Evolutionary conservation across 1,140 invertebrate species (phyloP).

Genomic region (Zaprionus africanus): DNA sequence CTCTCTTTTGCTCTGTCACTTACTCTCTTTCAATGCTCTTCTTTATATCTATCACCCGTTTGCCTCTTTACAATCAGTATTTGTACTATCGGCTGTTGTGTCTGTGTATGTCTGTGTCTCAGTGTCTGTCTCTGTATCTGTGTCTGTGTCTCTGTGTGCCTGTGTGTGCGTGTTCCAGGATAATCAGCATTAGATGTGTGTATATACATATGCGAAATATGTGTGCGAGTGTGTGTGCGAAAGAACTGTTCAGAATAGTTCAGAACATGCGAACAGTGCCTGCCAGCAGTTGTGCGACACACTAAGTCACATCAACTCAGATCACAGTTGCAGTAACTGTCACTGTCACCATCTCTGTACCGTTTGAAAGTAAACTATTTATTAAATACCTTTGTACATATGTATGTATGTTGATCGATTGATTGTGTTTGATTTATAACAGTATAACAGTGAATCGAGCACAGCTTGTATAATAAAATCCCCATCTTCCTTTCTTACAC

Average conservation of each 20-base stretch:
- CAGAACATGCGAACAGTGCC: constrained; percentile 22
- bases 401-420: neutral
- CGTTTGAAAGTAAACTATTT: constrained; percentile 15
- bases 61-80: constrained; percentile 40
- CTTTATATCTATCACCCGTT: constrained; percentile 12
- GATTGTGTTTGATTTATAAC: constrained; percentile 22
- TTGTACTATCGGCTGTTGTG: constrained; percentile 41
- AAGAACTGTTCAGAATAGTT: constrained; percentile 10
- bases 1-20: constrained; percentile 5
- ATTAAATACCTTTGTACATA: neutral
- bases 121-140: neutral
- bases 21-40: neutral
- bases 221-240: constrained; percentile 1
- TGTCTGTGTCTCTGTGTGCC: neutral
- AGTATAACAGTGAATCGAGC: neutral
- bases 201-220: constrained; percentile 2
- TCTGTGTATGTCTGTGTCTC: constrained; percentile 8
- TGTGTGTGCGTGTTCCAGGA: constrained; percentile 3
- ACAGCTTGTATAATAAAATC: constrained; percentile 8
- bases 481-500: neutral
- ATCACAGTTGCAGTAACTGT: neutral
- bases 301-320: constrained; percentile 16
- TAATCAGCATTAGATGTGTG: constrained; percentile 1
- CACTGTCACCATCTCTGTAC: constrained; percentile 33
- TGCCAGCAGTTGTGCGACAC: constrained; percentile 21